These are phyloP conservation scores for Chiloscyllium plagiosum DNA, from an alignment of 2,113 vertebrate species.

Conservation along the genomic window DNA sequence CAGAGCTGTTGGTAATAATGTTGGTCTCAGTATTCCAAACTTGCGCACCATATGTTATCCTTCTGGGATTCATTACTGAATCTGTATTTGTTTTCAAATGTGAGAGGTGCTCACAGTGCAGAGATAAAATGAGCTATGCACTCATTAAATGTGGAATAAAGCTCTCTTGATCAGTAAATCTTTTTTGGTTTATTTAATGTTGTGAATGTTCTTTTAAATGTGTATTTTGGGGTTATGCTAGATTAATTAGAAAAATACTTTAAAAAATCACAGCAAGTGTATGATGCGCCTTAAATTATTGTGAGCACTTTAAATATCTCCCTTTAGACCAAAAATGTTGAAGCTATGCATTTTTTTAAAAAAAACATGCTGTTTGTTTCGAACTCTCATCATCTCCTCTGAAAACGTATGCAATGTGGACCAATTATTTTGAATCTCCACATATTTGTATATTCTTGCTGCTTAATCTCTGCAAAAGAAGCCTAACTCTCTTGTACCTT, in stretches of 20 bases:
- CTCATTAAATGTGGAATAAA: background rate
- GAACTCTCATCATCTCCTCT: background rate
- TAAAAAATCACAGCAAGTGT: background rate
- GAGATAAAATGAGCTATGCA: background rate
- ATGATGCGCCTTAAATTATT: background rate
- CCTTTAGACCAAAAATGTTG: background rate
- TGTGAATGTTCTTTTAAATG: background rate
- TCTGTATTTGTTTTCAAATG: background rate
- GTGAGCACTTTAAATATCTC: background rate
- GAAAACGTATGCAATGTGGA: background rate
- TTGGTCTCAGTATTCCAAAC: background rate
- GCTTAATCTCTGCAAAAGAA: background rate
- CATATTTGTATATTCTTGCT: background rate
- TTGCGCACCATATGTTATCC: background rate
- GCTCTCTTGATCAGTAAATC: background rate
- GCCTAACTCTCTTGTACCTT: background rate
- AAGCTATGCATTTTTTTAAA: background rate
- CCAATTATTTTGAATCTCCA: background rate
- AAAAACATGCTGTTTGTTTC: background rate
- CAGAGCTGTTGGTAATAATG: background rate
- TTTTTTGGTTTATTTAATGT: background rate
- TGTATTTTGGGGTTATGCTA: background rate
- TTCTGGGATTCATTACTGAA: background rate
- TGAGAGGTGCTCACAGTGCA: background rate
- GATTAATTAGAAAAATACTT: background rate